These are phyloP conservation scores for Trissolcus brochymenae DNA, from an alignment of 2,888 invertebrate species.

Conservation along the genomic window DNA sequence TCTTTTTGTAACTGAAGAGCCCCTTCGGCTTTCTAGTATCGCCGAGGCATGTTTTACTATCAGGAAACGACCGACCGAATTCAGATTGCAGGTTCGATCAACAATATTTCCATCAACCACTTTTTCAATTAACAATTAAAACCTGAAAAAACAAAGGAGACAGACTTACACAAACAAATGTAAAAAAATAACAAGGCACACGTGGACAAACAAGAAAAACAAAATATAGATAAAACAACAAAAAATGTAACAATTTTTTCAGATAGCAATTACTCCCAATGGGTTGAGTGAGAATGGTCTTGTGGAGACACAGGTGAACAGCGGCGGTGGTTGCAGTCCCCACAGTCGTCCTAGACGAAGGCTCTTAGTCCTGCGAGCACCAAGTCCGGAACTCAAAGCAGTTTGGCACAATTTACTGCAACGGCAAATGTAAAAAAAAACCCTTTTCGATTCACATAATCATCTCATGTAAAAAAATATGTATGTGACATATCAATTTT, in stretches of 20 bases:
- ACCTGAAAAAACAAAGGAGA: neutral
- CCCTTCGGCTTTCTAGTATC: constrained; percentile 85
- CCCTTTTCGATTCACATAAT: neutral
- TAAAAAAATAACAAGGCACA: neutral
- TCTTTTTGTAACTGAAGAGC: constrained; percentile 91
- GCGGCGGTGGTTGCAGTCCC: constrained; percentile 72
- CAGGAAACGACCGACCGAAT: constrained; percentile 91
- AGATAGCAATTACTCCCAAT: constrained; percentile 77
- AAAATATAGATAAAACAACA: neutral
- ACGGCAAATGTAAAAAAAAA: constrained; percentile 87
- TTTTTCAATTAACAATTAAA: neutral
- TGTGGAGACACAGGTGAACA: constrained; percentile 60
- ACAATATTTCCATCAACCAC: neutral
- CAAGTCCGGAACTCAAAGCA: constrained; percentile 89
- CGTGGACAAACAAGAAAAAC: neutral
- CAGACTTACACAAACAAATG: neutral
- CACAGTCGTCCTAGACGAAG: constrained; percentile 79
- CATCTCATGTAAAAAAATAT: too few relatives aligned
- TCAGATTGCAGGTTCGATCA: constrained; percentile 82
- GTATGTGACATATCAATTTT: too few relatives aligned
- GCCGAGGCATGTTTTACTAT: constrained; percentile 91
- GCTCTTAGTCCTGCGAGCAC: constrained; percentile 86
- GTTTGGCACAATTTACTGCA: constrained; percentile 94
- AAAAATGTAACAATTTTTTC: constrained; percentile 62
- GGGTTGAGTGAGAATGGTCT: constrained; percentile 67